Evolutionary conservation across 2,113 vertebrate genomes (phyloP), one percentile per base, ranked within the genome.

Genomic region (Cheilinus undulatus): DNA sequence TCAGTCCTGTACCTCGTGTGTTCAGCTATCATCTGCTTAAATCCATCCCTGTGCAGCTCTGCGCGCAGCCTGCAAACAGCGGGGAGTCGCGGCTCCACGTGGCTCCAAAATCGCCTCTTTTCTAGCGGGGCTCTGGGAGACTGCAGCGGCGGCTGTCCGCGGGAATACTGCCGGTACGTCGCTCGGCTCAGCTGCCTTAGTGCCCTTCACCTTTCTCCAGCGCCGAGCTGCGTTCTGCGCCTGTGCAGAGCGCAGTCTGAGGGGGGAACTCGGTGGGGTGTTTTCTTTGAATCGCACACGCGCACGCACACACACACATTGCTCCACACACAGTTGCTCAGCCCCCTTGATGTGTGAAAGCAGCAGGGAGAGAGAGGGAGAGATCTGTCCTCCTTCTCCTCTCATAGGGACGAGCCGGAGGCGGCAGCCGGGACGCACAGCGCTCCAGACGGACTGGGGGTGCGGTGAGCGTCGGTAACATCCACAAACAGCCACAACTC

Each of bases 1-100:
- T 51, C 58, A 73, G 23, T 61, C 65, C 86, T 59, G 76, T 92
- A 93, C 92, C 93, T 94, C 88, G 70, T 66, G 75, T 86, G 46
- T 74, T 84, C 76, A 63, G 68, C 66, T 80, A 89, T 88, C 89
- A 92, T 78, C 82, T 75, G 85, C 83, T 78, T 84, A 85, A 80
- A 83, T 89, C 83, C 92, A 93, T 94, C 78, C 85, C 87, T 24
- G 42, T 34, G 62, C 75, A n/a, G 68, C 76, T 80, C 48, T 26
- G 50, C 86, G 81, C 57, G 54, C 77, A 48, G 75, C 69, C 67
- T 54, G 69, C 34, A 69, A 52, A 45, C 80, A 72, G 80, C 84
- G 56, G 80, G 83, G 74, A 69, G 77, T 75, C 42, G 64, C 80
- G 57, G 69, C 58, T 32, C 62, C 82, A 72, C 83, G 61, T 61